Evolutionary conservation across 2,888 invertebrate genomes (phyloP).

Genomic region (Eucera pruinosa): DNA sequence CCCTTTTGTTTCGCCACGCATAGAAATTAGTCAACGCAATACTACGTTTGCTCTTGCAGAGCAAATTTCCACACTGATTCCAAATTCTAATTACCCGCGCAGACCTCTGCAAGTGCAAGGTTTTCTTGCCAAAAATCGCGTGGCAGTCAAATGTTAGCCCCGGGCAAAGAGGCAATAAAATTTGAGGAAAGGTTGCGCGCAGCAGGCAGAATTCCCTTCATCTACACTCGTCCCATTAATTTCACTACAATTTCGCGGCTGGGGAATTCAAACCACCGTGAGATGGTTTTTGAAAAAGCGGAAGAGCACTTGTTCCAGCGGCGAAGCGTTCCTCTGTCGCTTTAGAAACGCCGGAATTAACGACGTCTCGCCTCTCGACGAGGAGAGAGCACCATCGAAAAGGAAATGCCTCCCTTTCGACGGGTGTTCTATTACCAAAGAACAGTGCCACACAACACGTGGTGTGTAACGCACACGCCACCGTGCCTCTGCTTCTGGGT

Average conservation of each 20-base stretch:
- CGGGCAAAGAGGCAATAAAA: not conserved
- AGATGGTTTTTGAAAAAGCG: slow-evolving; percentile 1
- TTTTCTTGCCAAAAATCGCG: not conserved
- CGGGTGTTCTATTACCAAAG: slow-evolving; percentile 64
- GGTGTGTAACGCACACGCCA: slow-evolving; percentile 54
- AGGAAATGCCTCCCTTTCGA: slow-evolving; percentile 60
- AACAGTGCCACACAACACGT: slow-evolving; percentile 54
- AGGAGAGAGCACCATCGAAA: slow-evolving; percentile 26
- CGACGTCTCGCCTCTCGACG: slow-evolving; percentile 8
- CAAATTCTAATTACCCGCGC: too few species aligned
- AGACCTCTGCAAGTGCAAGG: too few species aligned
- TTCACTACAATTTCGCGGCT: slow-evolving; percentile 5
- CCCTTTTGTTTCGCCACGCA: not conserved
- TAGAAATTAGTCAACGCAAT: not conserved
- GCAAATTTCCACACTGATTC: too few species aligned
- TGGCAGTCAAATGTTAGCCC: not conserved
- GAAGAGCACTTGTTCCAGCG: slow-evolving; percentile 41
- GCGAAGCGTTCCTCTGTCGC: slow-evolving; percentile 27
- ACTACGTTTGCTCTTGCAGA: too few species aligned
- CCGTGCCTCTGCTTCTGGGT: slow-evolving; percentile 12
- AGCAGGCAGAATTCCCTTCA: too few species aligned
- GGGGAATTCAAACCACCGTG: slow-evolving; percentile 11
- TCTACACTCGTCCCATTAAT: slow-evolving; percentile 15
- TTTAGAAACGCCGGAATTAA: slow-evolving; percentile 50
- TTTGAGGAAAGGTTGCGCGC: too few species aligned